Conservation (phyloP, 2,113 vertebrate species). For the Cariama cristata region DNA sequence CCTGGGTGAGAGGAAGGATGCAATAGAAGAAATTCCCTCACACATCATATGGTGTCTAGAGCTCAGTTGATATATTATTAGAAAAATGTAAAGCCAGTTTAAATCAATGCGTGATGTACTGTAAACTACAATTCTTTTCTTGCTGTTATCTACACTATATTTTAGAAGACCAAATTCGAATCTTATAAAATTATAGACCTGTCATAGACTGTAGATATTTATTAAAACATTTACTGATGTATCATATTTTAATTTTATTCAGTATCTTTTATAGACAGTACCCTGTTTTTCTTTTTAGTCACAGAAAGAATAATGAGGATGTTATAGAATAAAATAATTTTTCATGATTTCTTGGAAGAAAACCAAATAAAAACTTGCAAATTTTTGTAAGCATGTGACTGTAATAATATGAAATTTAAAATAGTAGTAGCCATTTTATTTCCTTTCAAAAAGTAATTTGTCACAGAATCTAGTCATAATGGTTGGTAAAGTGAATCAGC, state of each 20-base stretch:
- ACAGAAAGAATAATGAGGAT: background rate
- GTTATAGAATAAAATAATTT: background rate
- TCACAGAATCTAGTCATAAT: background rate
- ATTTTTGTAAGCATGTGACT: background rate
- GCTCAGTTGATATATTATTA: background rate
- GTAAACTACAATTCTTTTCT: background rate
- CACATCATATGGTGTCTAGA: rapidly evolving
- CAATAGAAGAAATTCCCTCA: background rate
- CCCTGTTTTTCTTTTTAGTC: rapidly evolving
- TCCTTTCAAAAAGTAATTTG: background rate
- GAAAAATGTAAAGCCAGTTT: background rate
- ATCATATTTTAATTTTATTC: background rate
- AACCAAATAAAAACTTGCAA: background rate
- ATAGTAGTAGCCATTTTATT: background rate
- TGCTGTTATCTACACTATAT: background rate
- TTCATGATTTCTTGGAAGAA: background rate
- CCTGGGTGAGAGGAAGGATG: background rate
- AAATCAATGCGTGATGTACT: background rate
- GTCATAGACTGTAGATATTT: background rate
- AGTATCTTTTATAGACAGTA: background rate
- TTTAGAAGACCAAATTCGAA: background rate
- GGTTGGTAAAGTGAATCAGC: background rate
- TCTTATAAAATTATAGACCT: background rate
- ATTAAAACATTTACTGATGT: background rate
- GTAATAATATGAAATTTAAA: background rate